Evolutionary conservation across 2,797 vertebrate species (phyloP).

Genomic region (Lithobates sylvaticus): DNA sequence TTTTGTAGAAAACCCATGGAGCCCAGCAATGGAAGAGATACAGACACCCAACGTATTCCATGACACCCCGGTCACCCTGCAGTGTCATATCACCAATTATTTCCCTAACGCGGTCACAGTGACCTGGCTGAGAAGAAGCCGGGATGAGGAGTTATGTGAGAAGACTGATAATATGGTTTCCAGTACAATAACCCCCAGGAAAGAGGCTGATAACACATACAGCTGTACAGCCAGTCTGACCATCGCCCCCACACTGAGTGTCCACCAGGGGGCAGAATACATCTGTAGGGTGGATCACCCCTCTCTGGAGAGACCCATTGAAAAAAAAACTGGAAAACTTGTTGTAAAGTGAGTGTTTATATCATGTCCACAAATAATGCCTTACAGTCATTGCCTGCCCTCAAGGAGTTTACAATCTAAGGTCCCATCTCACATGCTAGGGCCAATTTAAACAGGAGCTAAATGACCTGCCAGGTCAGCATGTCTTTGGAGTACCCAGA

Average conservation of each 20-base stretch:
- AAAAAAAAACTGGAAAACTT: slow-evolving; percentile 16
- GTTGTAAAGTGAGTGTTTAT: slow-evolving; percentile 22
- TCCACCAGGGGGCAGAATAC: slow-evolving; percentile 39
- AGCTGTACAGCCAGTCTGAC: slow-evolving; percentile 23
- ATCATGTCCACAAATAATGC: neutral
- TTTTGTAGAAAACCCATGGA: slow-evolving; percentile 29
- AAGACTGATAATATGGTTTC: neutral
- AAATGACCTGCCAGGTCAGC: too few species aligned
- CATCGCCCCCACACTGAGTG: slow-evolving; percentile 6
- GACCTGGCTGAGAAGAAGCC: slow-evolving; percentile 21
- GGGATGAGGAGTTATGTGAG: neutral
- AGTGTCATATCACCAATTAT: slow-evolving; percentile 33
- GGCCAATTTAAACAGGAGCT: too few species aligned
- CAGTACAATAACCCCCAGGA: neutral
- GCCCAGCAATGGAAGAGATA: slow-evolving; percentile 24
- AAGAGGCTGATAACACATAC: slow-evolving; percentile 23
- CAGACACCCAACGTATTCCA: neutral
- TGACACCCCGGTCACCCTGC: neutral
- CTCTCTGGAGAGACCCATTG: slow-evolving; percentile 21
- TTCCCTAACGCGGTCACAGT: slow-evolving; percentile 40
- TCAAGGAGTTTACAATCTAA: too few species aligned
- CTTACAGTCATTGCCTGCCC: too few species aligned
- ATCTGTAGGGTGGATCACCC: slow-evolving; percentile 41
- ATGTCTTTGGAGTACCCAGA: too few species aligned
- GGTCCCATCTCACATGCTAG: too few species aligned